These are phyloP conservation scores for Cosmorhoe ocellata DNA, from an alignment of 2,888 invertebrate genomes.

Conservation along the genomic window DNA sequence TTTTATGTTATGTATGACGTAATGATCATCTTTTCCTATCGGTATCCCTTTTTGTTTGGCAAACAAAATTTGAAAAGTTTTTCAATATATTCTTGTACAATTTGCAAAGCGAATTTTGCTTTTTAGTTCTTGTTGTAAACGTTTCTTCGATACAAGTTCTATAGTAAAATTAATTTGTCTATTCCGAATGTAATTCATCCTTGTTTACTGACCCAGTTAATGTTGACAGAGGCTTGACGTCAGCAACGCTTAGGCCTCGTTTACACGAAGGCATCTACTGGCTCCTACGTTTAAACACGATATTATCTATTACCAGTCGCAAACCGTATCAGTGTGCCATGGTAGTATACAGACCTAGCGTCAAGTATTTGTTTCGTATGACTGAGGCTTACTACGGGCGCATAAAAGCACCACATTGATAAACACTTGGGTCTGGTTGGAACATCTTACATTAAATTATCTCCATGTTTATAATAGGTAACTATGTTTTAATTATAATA, in stretches of 20 bases:
- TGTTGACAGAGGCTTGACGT: conserved; percentile 75
- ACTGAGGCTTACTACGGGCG: conserved; percentile 41
- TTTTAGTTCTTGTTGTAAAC: conserved; percentile 16
- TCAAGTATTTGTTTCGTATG: neutral
- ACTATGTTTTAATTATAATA: conserved; percentile 54
- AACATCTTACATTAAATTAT: conserved; percentile 54
- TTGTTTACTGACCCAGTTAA: conserved; percentile 75
- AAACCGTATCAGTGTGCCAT: neutral
- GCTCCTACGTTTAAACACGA: neutral
- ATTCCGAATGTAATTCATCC: conserved; percentile 68
- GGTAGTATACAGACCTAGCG: neutral
- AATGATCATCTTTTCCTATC: neutral
- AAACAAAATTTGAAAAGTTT: neutral
- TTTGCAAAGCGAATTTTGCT: neutral
- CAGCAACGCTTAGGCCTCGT: conserved; percentile 49
- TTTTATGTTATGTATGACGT: neutral
- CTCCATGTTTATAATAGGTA: conserved; percentile 46
- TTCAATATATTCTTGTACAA: neutral
- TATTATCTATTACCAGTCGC: neutral
- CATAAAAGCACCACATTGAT: conserved; percentile 57
- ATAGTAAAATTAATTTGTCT: conserved; percentile 56
- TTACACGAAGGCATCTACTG: conserved; percentile 9
- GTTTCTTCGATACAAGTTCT: conserved; percentile 34
- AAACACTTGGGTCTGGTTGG: conserved; percentile 51
- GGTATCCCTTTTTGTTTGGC: neutral